Percentiles rank a stretch among this genome's conserved stretches.
These are phyloP conservation scores for Orthosia gracilis DNA, from an alignment of 2,888 invertebrate genomes.

Conservation along the genomic window DNA sequence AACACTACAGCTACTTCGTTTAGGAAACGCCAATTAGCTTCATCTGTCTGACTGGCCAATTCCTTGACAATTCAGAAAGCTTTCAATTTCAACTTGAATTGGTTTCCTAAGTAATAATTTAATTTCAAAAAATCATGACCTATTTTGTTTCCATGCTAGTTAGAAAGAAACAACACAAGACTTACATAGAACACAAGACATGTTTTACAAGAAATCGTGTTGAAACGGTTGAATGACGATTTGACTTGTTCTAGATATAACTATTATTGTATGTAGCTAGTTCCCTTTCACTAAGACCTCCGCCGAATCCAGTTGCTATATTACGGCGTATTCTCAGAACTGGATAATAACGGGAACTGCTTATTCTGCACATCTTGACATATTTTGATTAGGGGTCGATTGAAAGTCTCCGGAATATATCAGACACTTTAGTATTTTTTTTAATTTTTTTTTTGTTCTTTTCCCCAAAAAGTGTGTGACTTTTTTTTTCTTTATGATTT, in stretches of 20 bases:
- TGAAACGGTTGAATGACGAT: neutral
- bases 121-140: neutral
- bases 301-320: slow-evolving; percentile 3
- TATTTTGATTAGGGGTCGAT: slow-evolving; percentile 27
- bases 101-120: neutral
- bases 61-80: neutral
- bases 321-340: slow-evolving; percentile 10
- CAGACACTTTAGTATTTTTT: neutral
- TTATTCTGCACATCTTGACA: slow-evolving; percentile 18
- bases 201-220: slow-evolving; percentile 15
- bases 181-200: slow-evolving; percentile 1
- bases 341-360: neutral
- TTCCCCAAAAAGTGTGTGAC: neutral
- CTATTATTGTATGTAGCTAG: slow-evolving; percentile 1
- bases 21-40: neutral
- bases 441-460: slow-evolving; percentile 17
- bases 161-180: too few species aligned
- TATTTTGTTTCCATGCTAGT: neutral
- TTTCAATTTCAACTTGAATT: neutral
- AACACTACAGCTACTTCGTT: neutral
- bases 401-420: slow-evolving; percentile 10
- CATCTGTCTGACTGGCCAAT: accelerated
- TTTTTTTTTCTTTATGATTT: slow-evolving; percentile 10
- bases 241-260: slow-evolving; percentile 3
- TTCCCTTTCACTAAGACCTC: slow-evolving; percentile 26